Evolutionary conservation across 2,888 invertebrate species (phyloP), one percentile per base, ranked within the genome.

Genomic region (Drosophila incognita): DNA sequence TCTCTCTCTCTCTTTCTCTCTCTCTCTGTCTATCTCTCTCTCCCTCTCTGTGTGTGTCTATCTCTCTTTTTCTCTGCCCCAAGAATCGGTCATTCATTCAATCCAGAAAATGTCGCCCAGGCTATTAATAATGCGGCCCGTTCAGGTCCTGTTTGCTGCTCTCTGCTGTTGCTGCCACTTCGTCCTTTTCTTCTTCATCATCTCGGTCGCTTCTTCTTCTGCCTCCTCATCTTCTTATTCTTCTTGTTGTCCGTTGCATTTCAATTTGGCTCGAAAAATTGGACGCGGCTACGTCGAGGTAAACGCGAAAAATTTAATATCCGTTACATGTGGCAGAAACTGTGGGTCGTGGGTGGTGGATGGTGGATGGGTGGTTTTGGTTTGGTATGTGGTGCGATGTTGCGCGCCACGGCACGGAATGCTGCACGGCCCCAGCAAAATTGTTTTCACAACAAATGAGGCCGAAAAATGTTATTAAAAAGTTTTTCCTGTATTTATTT

Each of bases 401-500:
- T 27, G 46, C 4, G 15, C 24, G 24, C 46, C 46, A 13, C 21
- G 53, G 35, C 53, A 35, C 10, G 27, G 56, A 46, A 46, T 59
- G 76, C 21, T 58, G 61, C 74, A 65, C 73, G 51, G 76, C 78
- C 83, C 81, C 75, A 73, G 79, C 61, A 70, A 85, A 86, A 86
- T 89, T 87, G 78, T 84, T 87, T 89, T 87, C 82, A 74, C 83
- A 87, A 86, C 86, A 89, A 89, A 89, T 89, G 90, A 89, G 90
- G 89, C 89, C 85, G 87, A 90, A 89, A 88, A 89, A 89, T 89
- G 84, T 90, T 89, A 89, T 89, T 89, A 89, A 90, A 89, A 90
- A 87, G 85, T 87, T 87, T 89, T 81, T 73, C 80, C 82, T 76
- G 79, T 82, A 81, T 81, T 83, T 82, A 79, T 81, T 81, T 83